Base-by-base conservation (phyloP, 1,140 invertebrate genomes). In the Caenorhabditis brenneri region DNA sequence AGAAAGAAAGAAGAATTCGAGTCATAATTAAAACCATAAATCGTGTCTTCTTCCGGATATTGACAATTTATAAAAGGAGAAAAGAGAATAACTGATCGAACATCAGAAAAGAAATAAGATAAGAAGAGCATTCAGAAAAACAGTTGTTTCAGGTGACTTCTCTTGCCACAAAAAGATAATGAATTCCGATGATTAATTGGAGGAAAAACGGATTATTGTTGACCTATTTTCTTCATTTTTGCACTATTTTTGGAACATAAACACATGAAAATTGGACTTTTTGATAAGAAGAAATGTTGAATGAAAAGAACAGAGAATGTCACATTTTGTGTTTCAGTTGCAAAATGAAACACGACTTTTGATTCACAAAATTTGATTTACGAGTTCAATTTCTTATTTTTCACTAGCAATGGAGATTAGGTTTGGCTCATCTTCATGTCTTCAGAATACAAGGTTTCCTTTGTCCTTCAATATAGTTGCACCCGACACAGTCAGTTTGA, bases 151-250 rank as follows among this genome's bases (percentile, higher is more conserved):
- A 55, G 53, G 22, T 55, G 53, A 55, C 53, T 10, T 27, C 10
- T n/a, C n/a, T 29, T 16, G 15, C n/a, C 12, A n/a, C 22, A 10
- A 4, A 19, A 55, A 22, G 19, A 19, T n/a, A 55, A 55, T 55
- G 53, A 55, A 22, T 51, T 51, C 49, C 15, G n/a, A 51, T n/a
- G 49, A 51, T n/a, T 51, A n/a, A n/a, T 19, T n/a, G n/a, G 49
- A 7, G 9, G 24, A 58, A 19, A 58, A 58, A 29, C 10, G n/a
- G 19, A 58, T 5, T 58, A 33, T 65, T 65, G 31, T 65, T 65
- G 58, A 65, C 58, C 58, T 65, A 55, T 27, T 51, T 51, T 51
- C n/a, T 51, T 46, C 42, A n/a, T 16, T 58, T 58, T 58, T 58
- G 53, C 53, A 58, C 53, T 58, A 58, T 58, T 65, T 65, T 36